Base-by-base conservation (phyloP, 2,888 invertebrate species). In the Macrostomum cliftonense region DNA sequence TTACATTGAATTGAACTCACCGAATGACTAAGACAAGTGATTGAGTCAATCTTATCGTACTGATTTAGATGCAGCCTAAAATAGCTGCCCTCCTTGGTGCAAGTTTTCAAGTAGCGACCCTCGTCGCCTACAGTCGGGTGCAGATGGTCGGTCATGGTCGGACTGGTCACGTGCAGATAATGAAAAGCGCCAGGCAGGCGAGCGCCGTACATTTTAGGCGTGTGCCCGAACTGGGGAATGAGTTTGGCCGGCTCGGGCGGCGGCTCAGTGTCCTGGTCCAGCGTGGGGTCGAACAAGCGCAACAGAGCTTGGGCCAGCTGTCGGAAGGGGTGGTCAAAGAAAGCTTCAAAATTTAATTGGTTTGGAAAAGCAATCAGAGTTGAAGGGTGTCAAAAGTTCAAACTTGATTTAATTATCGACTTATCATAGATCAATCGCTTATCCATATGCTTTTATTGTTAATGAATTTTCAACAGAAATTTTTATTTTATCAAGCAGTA, bases 61-160 rank as follows among this genome's bases (percentile, higher is more conserved):
- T 64, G 61, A 56, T 68, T 68, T 46, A 70, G 53, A 50, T 67
- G 67, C 9, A 70, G 59, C 28, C 65, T 54, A 58, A 70, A 67
- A 51, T 64, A 70, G 28, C 60, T 63, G 11, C 50, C 54, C 9
- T 58, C 56, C 12, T 55, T 9, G n/a, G n/a, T 42, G 28, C 1
- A 19, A n/a, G 11, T 14, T 16, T 28, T 47, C 14, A 47, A 42
- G 42, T 28, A 37, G 19, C 28, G 28, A 28, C 28, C 28, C 28
- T 28, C 28, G 28, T 28, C 28, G 28, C n/a, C 16, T 4, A 20
- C n/a, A 14, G 48, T 21, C 28, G 50, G 19, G 36, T 61, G 55
- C 21, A 67, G 55, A 1, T 63, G 59, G 14, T 55, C 55, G 20
- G 57, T 58, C 11, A 67, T 52, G 16, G 61, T 59, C 28, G 70